A percentile compares a stretch with the other conserved stretches of the same genome.
These are phyloP conservation scores for Fratercula arctica DNA, from an alignment of 2,797 vertebrate species.

Conservation along the genomic window DNA sequence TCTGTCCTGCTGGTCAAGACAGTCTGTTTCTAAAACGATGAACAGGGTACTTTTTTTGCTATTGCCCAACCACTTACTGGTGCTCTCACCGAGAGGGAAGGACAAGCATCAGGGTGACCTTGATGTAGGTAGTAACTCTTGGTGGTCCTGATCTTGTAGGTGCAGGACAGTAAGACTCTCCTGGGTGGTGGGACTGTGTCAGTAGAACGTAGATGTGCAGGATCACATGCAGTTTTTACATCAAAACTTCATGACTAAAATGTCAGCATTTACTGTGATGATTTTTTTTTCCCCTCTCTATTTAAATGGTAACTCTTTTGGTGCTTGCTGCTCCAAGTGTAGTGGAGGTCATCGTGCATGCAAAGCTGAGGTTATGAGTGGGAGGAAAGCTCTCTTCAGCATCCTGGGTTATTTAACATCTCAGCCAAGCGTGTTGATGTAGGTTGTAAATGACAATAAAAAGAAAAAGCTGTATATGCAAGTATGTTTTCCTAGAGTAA, in stretches of 20 bases:
- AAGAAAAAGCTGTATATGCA: neutral
- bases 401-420: neutral
- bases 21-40: neutral
- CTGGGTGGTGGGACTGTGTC: neutral
- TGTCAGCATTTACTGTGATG: neutral
- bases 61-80: fast-evolving
- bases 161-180: neutral
- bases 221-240: neutral
- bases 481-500: neutral
- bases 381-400: neutral
- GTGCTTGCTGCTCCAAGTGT: neutral
- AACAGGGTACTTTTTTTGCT: neutral
- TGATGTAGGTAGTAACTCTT: neutral
- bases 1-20: neutral
- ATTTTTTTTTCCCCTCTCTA: neutral
- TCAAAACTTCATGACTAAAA: neutral
- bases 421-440: neutral
- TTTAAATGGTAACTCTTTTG: neutral
- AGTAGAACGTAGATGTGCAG: neutral
- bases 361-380: neutral
- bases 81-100: neutral
- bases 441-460: neutral
- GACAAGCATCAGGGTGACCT: neutral
- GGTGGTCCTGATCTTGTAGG: too few species aligned
- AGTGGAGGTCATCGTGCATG: neutral